Conservation (phyloP, 92 coral and sea anemone species). For the Plumapathes pennacea region DNA sequence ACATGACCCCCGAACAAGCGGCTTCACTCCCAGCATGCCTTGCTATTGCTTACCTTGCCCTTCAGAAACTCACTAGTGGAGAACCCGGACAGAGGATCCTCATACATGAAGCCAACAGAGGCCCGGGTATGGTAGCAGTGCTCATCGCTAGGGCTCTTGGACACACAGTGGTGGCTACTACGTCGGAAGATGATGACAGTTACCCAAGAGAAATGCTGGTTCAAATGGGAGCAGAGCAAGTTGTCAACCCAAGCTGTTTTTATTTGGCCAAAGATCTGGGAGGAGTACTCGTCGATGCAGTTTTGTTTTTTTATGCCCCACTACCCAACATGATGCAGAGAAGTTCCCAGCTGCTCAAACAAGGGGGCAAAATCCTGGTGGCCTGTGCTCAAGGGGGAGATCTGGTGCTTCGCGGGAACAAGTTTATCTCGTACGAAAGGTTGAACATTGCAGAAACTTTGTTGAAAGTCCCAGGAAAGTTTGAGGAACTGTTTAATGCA, state of each 20-base stretch:
- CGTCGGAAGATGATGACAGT: conserved; percentile 7
- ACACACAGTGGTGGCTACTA: conserved; percentile 33
- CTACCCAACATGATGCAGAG: conserved; percentile 5
- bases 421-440: conserved; percentile 8
- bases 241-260: conserved; percentile 5
- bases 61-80: conserved; percentile 11
- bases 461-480: background rate
- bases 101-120: conserved; percentile 48
- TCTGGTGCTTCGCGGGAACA: conserved; percentile 10
- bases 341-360: conserved; percentile 5
- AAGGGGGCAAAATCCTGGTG: conserved; percentile 21
- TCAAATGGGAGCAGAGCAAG: conserved; percentile 23
- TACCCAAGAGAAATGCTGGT: conserved; percentile 4
- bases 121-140: conserved; percentile 49
- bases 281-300: conserved; percentile 20
- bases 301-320: conserved; percentile 24
- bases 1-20: conserved; percentile 36
- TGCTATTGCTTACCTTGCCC: conserved; percentile 38
- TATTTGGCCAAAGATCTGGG: background rate
- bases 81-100: background rate
- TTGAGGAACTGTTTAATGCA: conserved; percentile 14
- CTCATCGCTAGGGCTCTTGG: conserved; percentile 45
- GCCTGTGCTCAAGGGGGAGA: conserved; percentile 7
- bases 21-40: conserved; percentile 38
- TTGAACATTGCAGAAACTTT: conserved; percentile 9